Base-by-base conservation (phyloP, 2,888 invertebrate genomes). In the Philaethria dido region DNA sequence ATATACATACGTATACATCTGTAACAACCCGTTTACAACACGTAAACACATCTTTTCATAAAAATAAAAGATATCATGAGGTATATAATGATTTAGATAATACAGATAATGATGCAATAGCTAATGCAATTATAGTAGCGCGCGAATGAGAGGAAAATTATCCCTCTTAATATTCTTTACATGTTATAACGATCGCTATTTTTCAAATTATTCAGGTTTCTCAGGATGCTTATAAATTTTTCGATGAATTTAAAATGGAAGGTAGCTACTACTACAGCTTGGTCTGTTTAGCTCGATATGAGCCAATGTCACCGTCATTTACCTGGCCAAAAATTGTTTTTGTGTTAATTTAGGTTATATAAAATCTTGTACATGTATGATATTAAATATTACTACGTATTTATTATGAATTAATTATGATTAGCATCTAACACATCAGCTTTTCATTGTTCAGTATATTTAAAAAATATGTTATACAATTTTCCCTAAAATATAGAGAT, bases 21-120 rank as follows among this genome's bases (percentile, higher is more conserved):
- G 16, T n/a, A 50, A 50, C 3, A 29, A 29, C 52, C n/a, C 16
- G 22, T 57, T 39, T 39, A 57, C 14, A 57, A 11, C 39, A 22
- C 39, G 36, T 42, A 57, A 42, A 39, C 55, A 57, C 9, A 39
- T 52, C 9, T 29, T 29, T 52, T 52, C 39, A 57, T 36, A 42
- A 22, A 42, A 57, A 20, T 42, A 22, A 57, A 55, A 42, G 5
- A n/a, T n/a, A 25, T 22, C 42, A 22, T 57, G 42, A 42, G 20
- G 22, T 57, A 57, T 42, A 42, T 39, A 22, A 57, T 22, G 39
- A 33, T 57, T 42, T 25, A 57, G 57, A 57, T 57, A 57, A 42
- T 57, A 22, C 42, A 42, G 57, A 39, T 57, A 57, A 57, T 57
- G 42, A 52, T 52, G 52, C 52, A 52, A 52, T 52, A 52, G 52